phyloP scores from a whole-genome alignment of 2,113 vertebrate species.

The Chlorodrepanis virens region DNA sequence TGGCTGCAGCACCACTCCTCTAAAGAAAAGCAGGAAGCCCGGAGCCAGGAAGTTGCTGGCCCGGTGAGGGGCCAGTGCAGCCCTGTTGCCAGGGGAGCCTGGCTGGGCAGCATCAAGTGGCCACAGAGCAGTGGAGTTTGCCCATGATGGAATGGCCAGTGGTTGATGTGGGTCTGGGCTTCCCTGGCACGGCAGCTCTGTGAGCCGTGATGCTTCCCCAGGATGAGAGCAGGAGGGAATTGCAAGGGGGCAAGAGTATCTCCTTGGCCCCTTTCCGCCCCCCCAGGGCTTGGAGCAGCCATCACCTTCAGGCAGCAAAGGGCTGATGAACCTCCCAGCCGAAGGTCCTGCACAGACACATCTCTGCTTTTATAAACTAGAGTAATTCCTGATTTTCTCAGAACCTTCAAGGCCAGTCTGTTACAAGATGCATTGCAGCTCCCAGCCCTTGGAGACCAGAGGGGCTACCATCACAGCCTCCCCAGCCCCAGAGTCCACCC shows the following conservation, averaged over 20 bases:
- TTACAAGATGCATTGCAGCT: rapidly evolving
- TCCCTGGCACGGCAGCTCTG: not conserved
- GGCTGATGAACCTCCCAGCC: not conserved
- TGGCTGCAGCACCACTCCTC: not conserved
- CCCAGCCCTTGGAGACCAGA: not conserved
- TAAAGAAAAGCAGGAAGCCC: constrained; percentile 46
- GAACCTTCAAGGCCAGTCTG: not conserved
- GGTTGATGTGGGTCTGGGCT: too few species aligned
- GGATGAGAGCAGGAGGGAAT: not conserved
- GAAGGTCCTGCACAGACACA: not conserved
- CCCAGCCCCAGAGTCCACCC: too few species aligned
- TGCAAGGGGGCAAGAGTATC: not conserved
- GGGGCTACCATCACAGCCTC: rapidly evolving
- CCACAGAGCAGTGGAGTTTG: rapidly evolving
- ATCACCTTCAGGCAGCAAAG: not conserved
- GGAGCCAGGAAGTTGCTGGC: constrained; percentile 11
- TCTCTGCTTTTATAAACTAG: not conserved
- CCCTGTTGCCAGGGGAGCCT: not conserved
- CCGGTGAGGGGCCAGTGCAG: not conserved
- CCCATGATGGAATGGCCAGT: rapidly evolving
- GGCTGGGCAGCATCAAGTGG: not conserved
- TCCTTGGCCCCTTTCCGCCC: not conserved
- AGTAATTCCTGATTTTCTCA: not conserved
- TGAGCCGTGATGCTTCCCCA: rapidly evolving
- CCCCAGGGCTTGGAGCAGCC: not conserved